A percentile compares a stretch with the other conserved stretches of the same genome.
phyloP scores from a whole-genome alignment of 2,113 vertebrate species.

The Heteronetta atricapilla region DNA sequence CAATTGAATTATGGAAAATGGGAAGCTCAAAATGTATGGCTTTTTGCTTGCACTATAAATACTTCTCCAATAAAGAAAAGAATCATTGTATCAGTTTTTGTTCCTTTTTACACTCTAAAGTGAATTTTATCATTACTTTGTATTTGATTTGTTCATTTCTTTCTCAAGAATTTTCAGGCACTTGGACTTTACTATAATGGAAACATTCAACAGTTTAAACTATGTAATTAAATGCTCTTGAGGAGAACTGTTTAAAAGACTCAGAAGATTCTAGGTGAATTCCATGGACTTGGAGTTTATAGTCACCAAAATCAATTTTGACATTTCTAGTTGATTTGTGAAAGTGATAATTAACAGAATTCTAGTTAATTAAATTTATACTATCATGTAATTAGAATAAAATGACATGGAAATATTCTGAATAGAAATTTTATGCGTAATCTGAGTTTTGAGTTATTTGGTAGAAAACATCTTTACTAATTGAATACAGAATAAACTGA shows the following conservation, averaged over 20 bases:
- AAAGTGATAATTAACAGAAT: conserved; percentile 29
- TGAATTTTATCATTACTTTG: background rate
- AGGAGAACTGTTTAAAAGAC: background rate
- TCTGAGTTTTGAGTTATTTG: conserved; percentile 21
- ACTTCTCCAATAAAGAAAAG: background rate
- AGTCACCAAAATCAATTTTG: conserved; percentile 9
- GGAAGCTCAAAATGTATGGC: background rate
- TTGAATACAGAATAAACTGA: background rate
- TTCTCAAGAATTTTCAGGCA: background rate
- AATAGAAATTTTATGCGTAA: background rate
- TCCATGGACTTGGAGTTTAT: background rate
- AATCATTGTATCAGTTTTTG: background rate
- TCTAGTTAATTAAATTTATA: conserved; percentile 4
- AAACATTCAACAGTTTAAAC: background rate
- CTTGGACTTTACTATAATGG: background rate
- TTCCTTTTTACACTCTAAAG: background rate
- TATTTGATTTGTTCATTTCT: background rate
- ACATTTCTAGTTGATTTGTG: conserved; percentile 11
- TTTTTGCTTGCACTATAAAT: background rate
- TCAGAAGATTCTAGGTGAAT: background rate
- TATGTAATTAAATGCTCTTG: background rate
- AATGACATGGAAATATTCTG: conserved; percentile 21
- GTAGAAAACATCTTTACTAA: background rate
- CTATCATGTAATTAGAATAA: conserved; percentile 29
- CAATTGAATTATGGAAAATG: background rate